A percentile compares a stretch with the other conserved stretches of the same genome.
Conservation (phyloP, 2,888 invertebrate species). For the Diarsia dahlii region DNA sequence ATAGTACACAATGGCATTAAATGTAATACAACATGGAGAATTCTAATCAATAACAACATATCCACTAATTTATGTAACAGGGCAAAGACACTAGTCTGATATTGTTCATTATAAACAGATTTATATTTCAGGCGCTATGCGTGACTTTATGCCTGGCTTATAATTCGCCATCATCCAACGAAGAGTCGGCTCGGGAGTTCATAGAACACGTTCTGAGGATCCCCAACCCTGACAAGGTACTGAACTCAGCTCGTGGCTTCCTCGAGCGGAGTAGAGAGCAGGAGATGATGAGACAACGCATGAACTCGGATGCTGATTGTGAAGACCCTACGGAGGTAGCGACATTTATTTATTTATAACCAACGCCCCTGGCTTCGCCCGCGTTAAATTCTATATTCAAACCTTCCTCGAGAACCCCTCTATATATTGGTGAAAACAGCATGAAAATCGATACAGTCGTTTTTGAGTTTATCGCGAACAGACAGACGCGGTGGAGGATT, state of each 20-base stretch:
- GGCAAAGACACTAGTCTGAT: neutral
- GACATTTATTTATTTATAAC: neutral
- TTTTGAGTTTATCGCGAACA: no score
- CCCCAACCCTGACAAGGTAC: constrained; percentile 82
- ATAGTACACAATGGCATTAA: neutral
- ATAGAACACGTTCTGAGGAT: constrained; percentile 81
- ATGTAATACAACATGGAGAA: neutral
- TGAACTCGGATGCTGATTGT: constrained; percentile 74
- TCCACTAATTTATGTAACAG: neutral
- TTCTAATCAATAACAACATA: neutral
- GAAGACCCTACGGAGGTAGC: constrained; percentile 77
- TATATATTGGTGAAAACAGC: no score
- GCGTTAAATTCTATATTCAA: no score
- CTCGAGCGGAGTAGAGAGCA: constrained; percentile 78
- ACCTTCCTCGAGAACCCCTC: no score
- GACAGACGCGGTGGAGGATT: no score
- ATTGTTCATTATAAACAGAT: neutral
- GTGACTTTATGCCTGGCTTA: constrained; percentile 73
- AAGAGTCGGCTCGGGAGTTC: constrained; percentile 79
- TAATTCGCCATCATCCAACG: constrained; percentile 71
- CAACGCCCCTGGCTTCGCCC: no score
- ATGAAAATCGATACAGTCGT: no score
- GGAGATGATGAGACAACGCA: constrained; percentile 66
- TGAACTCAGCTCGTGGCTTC: constrained; percentile 82
- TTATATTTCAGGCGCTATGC: constrained; percentile 72